Percentiles rank a stretch among this genome's conserved stretches.
These are phyloP conservation scores for Antheraea yamamai DNA, from an alignment of 2,888 invertebrate species.

Conservation along the genomic window DNA sequence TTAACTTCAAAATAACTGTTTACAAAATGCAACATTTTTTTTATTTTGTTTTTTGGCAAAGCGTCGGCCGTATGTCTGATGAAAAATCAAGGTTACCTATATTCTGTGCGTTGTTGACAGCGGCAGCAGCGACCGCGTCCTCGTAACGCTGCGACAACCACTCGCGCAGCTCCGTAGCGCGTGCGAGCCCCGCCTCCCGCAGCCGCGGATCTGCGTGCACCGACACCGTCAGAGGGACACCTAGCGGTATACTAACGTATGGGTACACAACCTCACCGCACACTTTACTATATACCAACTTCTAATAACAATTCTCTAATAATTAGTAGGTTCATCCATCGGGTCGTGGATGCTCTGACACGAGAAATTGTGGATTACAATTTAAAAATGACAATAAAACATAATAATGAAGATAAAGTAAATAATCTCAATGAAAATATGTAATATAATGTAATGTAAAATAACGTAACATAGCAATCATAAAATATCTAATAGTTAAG, in stretches of 20 bases:
- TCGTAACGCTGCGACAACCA: constrained; percentile 93
- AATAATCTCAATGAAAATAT: too few species aligned
- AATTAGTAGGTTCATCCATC: too few species aligned
- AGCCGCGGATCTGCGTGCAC: constrained; percentile 88
- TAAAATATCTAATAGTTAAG: too few species aligned
- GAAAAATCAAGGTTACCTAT: constrained; percentile 42
- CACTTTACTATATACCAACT: background rate
- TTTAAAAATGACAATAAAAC: too few species aligned
- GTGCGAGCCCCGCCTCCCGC: constrained; percentile 86
- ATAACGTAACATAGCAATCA: too few species aligned
- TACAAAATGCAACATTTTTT: too few species aligned
- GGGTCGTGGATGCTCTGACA: too few species aligned
- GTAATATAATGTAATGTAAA: too few species aligned
- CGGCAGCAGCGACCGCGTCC: constrained; percentile 92
- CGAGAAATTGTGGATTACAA: too few species aligned
- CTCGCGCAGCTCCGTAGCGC: constrained; percentile 86
- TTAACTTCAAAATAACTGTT: background rate
- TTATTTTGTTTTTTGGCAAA: too few species aligned
- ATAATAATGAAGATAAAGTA: too few species aligned
- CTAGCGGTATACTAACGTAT: constrained; percentile 41
- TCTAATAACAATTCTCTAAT: too few species aligned
- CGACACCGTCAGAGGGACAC: constrained; percentile 69
- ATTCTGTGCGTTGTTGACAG: constrained; percentile 51
- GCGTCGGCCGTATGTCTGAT: background rate
- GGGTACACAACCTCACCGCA: constrained; percentile 10